Percentiles rank a stretch among this genome's conserved stretches.
phyloP scores from a whole-genome alignment of 2,113 vertebrate genomes.

The Oncorhynchus kisutch region DNA sequence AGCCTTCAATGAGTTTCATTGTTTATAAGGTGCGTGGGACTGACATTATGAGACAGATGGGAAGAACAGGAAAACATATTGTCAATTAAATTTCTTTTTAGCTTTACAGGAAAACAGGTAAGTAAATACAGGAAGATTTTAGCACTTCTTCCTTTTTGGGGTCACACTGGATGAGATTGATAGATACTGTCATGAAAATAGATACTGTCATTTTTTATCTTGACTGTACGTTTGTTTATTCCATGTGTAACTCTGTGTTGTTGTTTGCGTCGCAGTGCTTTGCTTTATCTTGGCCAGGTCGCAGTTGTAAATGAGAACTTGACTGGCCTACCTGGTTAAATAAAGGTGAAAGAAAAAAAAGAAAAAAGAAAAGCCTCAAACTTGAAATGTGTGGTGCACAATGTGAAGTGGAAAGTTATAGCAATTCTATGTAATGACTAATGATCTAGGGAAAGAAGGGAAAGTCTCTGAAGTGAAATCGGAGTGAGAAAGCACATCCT shows the following conservation, averaged over 20 bases:
- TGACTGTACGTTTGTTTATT: no score
- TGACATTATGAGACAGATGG: no score
- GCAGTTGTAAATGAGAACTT: no score
- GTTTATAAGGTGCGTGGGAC: no score
- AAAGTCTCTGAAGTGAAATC: conserved; percentile 5
- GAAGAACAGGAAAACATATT: no score
- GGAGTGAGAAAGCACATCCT: conserved; percentile 37
- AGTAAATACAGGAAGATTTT: neutral
- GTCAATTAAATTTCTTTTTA: neutral
- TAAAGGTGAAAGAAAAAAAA: no score
- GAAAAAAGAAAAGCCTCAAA: conserved; percentile 5
- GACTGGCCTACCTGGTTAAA: no score
- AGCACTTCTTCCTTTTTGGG: neutral
- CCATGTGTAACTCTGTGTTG: no score
- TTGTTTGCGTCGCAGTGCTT: no score
- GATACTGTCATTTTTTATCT: no score
- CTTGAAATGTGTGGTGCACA: neutral
- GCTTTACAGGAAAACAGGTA: neutral
- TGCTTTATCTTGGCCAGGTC: no score
- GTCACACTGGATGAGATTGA: conserved; percentile 19
- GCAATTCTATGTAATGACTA: conserved; percentile 30
- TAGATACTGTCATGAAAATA: conserved; percentile 15
- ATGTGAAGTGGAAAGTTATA: conserved; percentile 34
- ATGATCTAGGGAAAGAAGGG: conserved; percentile 40
- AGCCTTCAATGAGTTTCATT: no score